These are phyloP conservation scores for Phaethornis superciliosus DNA, from an alignment of 2,113 vertebrate genomes.

Conservation along the genomic window DNA sequence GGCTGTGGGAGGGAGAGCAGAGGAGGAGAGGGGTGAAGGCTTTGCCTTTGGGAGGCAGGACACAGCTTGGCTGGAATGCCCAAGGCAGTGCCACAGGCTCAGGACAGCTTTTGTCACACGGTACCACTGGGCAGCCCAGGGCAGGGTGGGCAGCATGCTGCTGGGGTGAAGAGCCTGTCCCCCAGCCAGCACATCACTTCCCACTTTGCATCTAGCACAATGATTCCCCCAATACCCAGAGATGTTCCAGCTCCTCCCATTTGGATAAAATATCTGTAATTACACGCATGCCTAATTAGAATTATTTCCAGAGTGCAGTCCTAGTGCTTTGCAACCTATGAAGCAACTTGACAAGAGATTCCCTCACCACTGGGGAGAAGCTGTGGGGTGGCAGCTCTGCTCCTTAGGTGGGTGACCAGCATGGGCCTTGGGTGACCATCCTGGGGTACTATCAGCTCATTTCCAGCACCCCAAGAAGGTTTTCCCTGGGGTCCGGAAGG, in stretches of 20 bases:
- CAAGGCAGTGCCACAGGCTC: background rate
- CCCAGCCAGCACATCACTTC: background rate
- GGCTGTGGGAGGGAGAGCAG: background rate
- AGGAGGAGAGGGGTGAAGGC: background rate
- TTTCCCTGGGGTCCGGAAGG: accelerated
- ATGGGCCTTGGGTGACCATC: background rate
- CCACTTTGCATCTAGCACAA: background rate
- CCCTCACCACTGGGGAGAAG: background rate
- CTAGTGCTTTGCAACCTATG: background rate
- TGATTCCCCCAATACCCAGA: conserved; percentile 15
- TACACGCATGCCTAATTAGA: conserved; percentile 63
- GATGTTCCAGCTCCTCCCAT: conserved; percentile 59
- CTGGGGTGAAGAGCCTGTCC: background rate
- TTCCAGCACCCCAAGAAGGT: background rate
- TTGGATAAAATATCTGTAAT: conserved; percentile 50
- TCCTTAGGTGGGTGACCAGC: background rate
- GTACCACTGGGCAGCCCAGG: background rate
- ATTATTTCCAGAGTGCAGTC: conserved; percentile 42
- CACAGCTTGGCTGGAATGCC: background rate
- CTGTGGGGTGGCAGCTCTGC: background rate
- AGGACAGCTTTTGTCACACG: background rate
- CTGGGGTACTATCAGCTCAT: background rate
- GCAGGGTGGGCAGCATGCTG: background rate
- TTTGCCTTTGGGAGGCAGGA: background rate
- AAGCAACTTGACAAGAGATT: background rate